These are phyloP conservation scores for Acinonyx jubatus DNA, from an alignment of 2,113 vertebrate genomes.

Conservation along the genomic window DNA sequence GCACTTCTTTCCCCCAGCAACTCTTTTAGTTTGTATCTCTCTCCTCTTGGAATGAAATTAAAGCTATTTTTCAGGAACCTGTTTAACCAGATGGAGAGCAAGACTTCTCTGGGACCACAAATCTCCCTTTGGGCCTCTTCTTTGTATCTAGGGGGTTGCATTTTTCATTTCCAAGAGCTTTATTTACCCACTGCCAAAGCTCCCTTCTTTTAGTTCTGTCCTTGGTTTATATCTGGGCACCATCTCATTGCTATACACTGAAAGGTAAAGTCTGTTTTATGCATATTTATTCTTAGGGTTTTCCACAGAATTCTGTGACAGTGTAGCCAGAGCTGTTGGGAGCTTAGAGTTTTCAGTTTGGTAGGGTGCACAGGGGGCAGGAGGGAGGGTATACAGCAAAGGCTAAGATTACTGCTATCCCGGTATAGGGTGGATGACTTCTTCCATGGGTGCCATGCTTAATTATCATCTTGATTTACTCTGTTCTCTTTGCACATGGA, in stretches of 20 bases:
- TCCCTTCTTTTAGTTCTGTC: accelerated
- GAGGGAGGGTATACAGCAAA: too few species aligned
- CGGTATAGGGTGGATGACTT: neutral
- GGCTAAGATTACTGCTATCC: too few species aligned
- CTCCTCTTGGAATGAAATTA: conserved; percentile 78
- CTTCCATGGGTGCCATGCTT: neutral
- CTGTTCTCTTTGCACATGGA: neutral
- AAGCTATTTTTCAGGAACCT: conserved; percentile 69
- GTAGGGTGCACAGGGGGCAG: accelerated
- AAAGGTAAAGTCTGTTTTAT: neutral
- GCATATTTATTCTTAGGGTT: neutral
- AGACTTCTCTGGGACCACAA: neutral
- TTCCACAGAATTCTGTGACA: neutral
- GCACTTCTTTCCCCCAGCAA: conserved; percentile 59
- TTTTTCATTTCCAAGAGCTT: neutral
- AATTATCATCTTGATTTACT: neutral
- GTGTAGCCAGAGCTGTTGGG: neutral
- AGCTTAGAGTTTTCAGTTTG: neutral
- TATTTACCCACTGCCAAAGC: neutral
- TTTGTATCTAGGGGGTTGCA: neutral
- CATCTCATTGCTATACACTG: neutral
- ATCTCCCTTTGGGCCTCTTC: neutral
- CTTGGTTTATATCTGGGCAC: neutral
- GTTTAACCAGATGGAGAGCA: conserved; percentile 47
- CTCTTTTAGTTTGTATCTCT: conserved; percentile 59